Evolutionary conservation across 2,888 invertebrate genomes (phyloP).

Genomic region (Protula sp.): DNA sequence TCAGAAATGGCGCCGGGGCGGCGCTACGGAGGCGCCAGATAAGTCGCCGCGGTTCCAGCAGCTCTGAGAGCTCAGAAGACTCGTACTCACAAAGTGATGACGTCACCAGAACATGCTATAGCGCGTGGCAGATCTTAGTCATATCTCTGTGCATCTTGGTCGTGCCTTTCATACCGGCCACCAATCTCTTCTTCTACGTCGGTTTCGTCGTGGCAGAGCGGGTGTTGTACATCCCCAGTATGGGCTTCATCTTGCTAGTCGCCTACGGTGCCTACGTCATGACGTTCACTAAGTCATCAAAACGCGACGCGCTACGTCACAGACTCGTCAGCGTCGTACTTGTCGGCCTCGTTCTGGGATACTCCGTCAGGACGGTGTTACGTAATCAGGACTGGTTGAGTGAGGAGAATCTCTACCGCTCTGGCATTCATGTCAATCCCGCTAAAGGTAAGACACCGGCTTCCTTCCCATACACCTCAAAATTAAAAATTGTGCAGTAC

Average conservation of each 20-base stretch:
- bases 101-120: not conserved
- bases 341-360: conserved; percentile 35
- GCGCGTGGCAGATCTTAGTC: conserved; percentile 21
- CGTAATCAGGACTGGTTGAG: conserved; percentile 87
- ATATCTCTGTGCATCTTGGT: conserved; percentile 67
- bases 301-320: not conserved
- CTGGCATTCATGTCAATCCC: conserved; percentile 87
- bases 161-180: conserved; percentile 90
- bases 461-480: too few species aligned
- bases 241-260: conserved; percentile 85
- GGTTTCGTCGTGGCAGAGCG: conserved; percentile 97
- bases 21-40: not conserved
- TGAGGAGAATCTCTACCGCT: conserved; percentile 86
- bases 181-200: conserved; percentile 94
- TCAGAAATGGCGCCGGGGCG: not conserved
- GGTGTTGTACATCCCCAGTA: conserved; percentile 90
- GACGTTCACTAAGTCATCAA: too few species aligned
- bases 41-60: conserved; percentile 25
- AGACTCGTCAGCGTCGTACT: conserved; percentile 9
- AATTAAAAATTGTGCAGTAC: too few species aligned
- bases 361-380: conserved; percentile 65
- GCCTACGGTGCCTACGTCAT: conserved; percentile 56
- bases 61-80: conserved; percentile 23
- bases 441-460: conserved; percentile 98
- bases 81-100: not conserved